Evolutionary conservation across 2,797 vertebrate genomes (phyloP).

Genomic region (Pipistrellus nathusii): DNA sequence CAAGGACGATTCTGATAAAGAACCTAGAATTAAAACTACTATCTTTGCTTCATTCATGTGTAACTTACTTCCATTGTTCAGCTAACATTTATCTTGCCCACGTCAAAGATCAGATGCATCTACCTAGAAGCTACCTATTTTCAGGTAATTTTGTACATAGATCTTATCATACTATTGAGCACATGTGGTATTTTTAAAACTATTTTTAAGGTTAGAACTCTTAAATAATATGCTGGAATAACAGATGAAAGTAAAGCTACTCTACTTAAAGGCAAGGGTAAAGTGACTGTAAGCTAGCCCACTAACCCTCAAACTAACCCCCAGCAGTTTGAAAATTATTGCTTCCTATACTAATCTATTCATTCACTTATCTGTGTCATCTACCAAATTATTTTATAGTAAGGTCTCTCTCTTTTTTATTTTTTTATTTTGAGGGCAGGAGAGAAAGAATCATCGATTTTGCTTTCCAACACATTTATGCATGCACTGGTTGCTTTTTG

Average conservation of each 20-base stretch:
- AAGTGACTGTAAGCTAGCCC: background rate
- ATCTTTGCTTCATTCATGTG: background rate
- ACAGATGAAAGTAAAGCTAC: background rate
- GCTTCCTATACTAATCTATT: background rate
- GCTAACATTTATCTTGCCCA: background rate
- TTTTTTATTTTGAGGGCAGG: background rate
- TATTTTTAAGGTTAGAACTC: background rate
- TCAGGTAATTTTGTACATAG: background rate
- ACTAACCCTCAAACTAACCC: background rate
- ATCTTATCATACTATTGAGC: background rate
- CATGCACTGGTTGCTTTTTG: background rate
- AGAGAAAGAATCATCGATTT: background rate
- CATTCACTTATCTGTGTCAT: background rate
- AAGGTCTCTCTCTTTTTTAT: background rate
- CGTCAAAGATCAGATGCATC: background rate
- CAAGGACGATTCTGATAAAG: background rate
- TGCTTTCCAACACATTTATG: background rate
- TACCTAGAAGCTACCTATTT: background rate
- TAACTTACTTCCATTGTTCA: conserved; percentile 1
- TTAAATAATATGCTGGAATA: background rate
- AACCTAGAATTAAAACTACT: background rate
- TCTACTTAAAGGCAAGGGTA: background rate
- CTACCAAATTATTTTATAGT: background rate
- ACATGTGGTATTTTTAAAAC: background rate
- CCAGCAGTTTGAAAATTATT: background rate